phyloP scores from a whole-genome alignment of 1,140 invertebrate species.

The Drusus annulatus region DNA sequence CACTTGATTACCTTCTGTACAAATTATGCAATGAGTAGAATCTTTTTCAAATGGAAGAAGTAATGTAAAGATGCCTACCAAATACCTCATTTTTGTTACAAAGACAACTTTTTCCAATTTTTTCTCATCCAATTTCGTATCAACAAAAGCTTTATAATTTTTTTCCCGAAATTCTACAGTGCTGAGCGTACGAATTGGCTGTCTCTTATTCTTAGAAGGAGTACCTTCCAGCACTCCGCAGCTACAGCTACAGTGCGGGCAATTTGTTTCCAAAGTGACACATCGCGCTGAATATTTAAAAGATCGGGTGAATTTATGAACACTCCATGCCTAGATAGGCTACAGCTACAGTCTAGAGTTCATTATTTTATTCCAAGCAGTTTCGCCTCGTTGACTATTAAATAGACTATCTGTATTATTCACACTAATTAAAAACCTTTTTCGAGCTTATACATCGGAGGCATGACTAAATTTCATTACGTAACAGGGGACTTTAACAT shows the following conservation, averaged over 20 bases:
- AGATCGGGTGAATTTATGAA: conserved; percentile 45
- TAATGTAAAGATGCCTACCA: too few relatives aligned
- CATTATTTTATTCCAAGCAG: conserved; percentile 20
- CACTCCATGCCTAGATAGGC: conserved; percentile 10
- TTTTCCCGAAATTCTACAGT: background rate
- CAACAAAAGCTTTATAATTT: too few relatives aligned
- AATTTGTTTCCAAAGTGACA: conserved; percentile 52
- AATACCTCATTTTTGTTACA: too few relatives aligned
- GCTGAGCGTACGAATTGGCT: conserved; percentile 35
- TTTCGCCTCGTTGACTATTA: conserved; percentile 18
- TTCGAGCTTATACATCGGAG: background rate
- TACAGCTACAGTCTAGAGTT: background rate
- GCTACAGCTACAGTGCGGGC: conserved; percentile 30
- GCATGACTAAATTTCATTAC: too few relatives aligned
- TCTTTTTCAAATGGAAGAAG: too few relatives aligned
- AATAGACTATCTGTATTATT: conserved; percentile 11
- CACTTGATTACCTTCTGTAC: too few relatives aligned
- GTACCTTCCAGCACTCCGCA: conserved; percentile 1
- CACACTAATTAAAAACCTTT: conserved; percentile 18
- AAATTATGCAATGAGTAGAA: too few relatives aligned
- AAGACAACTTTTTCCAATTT: too few relatives aligned
- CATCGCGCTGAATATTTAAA: conserved; percentile 56
- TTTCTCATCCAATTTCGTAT: too few relatives aligned
- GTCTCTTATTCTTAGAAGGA: background rate
- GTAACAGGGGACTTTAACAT: too few relatives aligned